Evolutionary conservation across 2,797 vertebrate species (phyloP), one percentile per base, ranked within the genome.

Genomic region (Mastacembelus armatus): DNA sequence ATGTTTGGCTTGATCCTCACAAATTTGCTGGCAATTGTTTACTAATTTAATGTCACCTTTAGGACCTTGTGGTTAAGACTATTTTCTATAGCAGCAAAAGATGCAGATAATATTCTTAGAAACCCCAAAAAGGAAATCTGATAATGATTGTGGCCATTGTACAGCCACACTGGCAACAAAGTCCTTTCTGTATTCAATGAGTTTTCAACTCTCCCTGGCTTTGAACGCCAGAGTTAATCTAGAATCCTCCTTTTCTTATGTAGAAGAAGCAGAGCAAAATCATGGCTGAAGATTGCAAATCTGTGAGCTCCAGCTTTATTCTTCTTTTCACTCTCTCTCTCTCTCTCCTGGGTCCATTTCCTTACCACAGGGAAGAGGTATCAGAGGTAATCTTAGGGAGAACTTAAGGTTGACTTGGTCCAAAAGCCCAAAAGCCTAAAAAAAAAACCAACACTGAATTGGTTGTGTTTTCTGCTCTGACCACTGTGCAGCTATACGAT

Each of bases 221-320:
- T 80, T 88, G 88, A 90, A 89, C 85, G 89, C 80, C 79, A 80
- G 87, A 85, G 86, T 91, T 93, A 93, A 94, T 93, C 90, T 89
- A 77, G 86, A 93, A 92, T 91, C 90, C 84, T 71, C 69, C 87
- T 89, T 92, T 94, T 94, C 88, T 90, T 88, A 86, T 87, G 80
- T 85, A 88, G 88, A 89, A 84, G 88, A 89, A 82, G 72, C 76
- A 65, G 66, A 85, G 61, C 75, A 83, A 82, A 92, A 85, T 89
- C 73, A 54, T 86, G 73, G 77, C 70, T 76, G 76, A 81, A 78
- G 85, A 87, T 86, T 83, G 77, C 85, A 91, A 90, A 91, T 89
- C 85, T 90, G 71, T 71, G 82, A 86, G 85, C 83, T 59, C 43
- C 64, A 81, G 84, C 71, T 87, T 91, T 81, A 68, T 76, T 32